phyloP scores from a whole-genome alignment of 2,888 invertebrate species.

The Meliscaeva auricollis region DNA sequence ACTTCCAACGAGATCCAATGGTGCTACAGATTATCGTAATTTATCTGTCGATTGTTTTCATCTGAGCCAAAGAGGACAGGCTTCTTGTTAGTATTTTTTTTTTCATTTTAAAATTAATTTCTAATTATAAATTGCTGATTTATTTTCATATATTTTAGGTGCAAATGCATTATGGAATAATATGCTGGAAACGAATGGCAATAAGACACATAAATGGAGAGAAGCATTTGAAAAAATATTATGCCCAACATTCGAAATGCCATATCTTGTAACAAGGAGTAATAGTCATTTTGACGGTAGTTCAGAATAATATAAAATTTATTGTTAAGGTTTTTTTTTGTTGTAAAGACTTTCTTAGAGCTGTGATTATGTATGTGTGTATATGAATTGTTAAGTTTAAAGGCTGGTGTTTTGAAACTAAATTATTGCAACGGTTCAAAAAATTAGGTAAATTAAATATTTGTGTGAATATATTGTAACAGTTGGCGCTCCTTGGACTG shows the following conservation, averaged over 20 bases:
- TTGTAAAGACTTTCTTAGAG: slow-evolving; percentile 10
- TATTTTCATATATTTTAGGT: slow-evolving; percentile 79
- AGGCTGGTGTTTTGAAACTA: slow-evolving; percentile 18
- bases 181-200: slow-evolving; percentile 85
- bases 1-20: slow-evolving; percentile 83
- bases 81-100: slow-evolving; percentile 83
- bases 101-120: not conserved
- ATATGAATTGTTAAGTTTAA: not conserved
- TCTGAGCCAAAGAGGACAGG: slow-evolving; percentile 86
- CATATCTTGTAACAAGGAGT: slow-evolving; percentile 81
- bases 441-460: too few species aligned
- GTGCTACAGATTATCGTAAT: slow-evolving; percentile 85
- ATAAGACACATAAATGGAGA: slow-evolving; percentile 82
- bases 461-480: too few species aligned
- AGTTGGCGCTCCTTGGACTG: too few species aligned
- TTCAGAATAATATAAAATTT: slow-evolving; percentile 62
- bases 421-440: not conserved
- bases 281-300: slow-evolving; percentile 78
- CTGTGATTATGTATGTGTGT: slow-evolving; percentile 17
- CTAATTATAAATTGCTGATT: not conserved
- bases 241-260: slow-evolving; percentile 81
- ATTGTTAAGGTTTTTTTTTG: not conserved
- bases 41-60: slow-evolving; percentile 88
- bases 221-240: slow-evolving; percentile 79
- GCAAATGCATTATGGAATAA: slow-evolving; percentile 87